Percentiles rank a stretch among this genome's conserved stretches.
Conservation (phyloP, 2,888 invertebrate species). For the Oeneis ivallda region DNA sequence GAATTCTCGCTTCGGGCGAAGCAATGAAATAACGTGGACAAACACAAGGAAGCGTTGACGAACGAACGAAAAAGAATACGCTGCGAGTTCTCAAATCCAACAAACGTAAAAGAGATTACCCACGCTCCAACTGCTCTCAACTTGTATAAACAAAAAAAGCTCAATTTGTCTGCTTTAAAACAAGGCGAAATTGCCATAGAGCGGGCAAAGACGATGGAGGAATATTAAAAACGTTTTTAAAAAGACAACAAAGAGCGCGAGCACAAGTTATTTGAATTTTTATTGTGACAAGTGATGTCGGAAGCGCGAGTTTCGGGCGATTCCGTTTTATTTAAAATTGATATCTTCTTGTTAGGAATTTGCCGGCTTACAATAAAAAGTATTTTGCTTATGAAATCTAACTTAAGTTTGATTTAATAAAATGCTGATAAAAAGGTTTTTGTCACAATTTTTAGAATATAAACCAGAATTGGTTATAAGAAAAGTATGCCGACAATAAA, state of each 20-base stretch:
- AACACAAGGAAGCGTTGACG: constrained; percentile 68
- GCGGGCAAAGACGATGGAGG: constrained; percentile 67
- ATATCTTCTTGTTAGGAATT: constrained; percentile 15
- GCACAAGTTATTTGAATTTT: constrained; percentile 70
- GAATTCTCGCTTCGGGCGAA: constrained; percentile 49
- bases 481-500: no score
- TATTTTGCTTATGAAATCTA: background rate
- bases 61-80: constrained; percentile 69
- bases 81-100: constrained; percentile 66
- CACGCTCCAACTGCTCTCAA: constrained; percentile 76
- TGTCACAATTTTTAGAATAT: no score
- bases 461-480: no score
- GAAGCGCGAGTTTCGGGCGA: constrained; percentile 29
- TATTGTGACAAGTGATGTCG: constrained; percentile 63
- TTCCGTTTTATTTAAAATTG: constrained; percentile 30
- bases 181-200: constrained; percentile 72
- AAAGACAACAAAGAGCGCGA: constrained; percentile 63
- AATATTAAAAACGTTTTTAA: constrained; percentile 80
- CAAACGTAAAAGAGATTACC: constrained; percentile 80
- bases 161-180: constrained; percentile 74
- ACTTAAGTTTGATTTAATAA: no score
- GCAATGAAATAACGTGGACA: constrained; percentile 62
- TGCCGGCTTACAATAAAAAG: background rate
- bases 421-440: no score
- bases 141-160: constrained; percentile 79